These are phyloP conservation scores for Epizoanthus illoricatus DNA, from an alignment of 92 coral and sea anemone species.

Conservation along the genomic window DNA sequence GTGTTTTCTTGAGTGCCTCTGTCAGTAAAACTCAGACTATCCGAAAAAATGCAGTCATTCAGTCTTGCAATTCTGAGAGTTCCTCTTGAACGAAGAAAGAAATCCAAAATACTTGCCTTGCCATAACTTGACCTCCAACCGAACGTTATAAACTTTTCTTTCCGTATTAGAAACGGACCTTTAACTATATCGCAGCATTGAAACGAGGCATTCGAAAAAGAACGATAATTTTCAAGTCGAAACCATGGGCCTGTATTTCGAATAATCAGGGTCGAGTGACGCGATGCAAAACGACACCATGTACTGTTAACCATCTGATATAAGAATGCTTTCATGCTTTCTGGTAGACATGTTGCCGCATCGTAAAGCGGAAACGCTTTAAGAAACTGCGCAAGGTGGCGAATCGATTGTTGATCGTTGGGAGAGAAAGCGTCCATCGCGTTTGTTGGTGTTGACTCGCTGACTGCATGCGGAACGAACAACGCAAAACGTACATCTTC, in stretches of 20 bases:
- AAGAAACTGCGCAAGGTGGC: conserved; percentile 11
- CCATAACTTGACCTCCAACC: conserved; percentile 51
- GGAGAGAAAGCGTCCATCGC: neutral
- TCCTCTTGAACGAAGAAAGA: conserved; percentile 70
- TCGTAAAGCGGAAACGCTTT: neutral
- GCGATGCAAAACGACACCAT: conserved; percentile 66
- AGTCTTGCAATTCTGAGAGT: conserved; percentile 54
- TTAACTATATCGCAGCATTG: conserved; percentile 51
- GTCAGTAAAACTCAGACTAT: conserved; percentile 40
- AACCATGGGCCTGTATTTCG: conserved; percentile 57
- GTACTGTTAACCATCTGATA: conserved; percentile 21
- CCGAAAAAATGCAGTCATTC: conserved; percentile 49
- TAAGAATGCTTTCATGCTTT: neutral
- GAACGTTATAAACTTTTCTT: conserved; percentile 32
- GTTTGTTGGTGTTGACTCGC: neutral
- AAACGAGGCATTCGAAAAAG: conserved; percentile 4
- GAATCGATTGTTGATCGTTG: neutral
- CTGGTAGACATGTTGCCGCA: conserved; percentile 18
- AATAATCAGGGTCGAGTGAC: conserved; percentile 63
- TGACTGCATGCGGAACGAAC: conserved; percentile 12
- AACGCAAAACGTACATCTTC: neutral
- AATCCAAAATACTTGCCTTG: conserved; percentile 47
- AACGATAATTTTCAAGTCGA: neutral
- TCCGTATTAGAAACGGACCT: conserved; percentile 63
- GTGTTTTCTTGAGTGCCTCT: conserved; percentile 54